Conservation (phyloP, 2,888 invertebrate genomes). For the Drosophila pegasa region DNA sequence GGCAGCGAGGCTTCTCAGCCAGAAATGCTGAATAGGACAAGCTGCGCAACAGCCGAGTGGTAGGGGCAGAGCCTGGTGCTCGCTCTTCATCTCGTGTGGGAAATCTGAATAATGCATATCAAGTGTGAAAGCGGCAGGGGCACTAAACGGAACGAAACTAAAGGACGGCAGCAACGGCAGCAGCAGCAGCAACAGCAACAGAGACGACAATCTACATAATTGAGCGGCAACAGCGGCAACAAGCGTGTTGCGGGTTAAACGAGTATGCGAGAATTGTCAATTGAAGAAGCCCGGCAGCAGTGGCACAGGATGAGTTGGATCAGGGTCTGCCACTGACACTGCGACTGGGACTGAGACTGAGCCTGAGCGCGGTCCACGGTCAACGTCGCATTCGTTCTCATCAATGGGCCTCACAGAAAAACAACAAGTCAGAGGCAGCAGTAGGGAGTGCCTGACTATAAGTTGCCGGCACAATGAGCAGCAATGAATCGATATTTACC, state of each 20-base stretch:
- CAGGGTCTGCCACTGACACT: constrained; percentile 8
- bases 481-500: neutral
- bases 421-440: neutral
- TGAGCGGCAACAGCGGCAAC: constrained; percentile 63
- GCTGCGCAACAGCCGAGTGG: constrained; percentile 2
- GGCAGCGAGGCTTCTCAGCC: constrained; percentile 18
- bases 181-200: constrained; percentile 31
- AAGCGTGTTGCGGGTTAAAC: constrained; percentile 72
- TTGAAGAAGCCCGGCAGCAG: constrained; percentile 60
- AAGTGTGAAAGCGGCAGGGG: constrained; percentile 80
- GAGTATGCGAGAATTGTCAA: constrained; percentile 74
- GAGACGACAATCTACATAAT: constrained; percentile 68
- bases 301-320: constrained; percentile 23
- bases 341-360: neutral
- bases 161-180: constrained; percentile 43
- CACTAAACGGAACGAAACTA: constrained; percentile 66
- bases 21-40: constrained; percentile 44
- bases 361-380: constrained; percentile 15
- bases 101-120: constrained; percentile 77
- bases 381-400: constrained; percentile 32
- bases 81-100: constrained; percentile 59
- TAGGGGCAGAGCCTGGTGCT: constrained; percentile 14
- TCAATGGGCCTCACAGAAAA: constrained; percentile 51
- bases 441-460: neutral
- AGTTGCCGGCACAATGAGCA: too few relatives aligned